phyloP scores from a whole-genome alignment of 2,888 invertebrate species.

The Fragum sueziense region DNA sequence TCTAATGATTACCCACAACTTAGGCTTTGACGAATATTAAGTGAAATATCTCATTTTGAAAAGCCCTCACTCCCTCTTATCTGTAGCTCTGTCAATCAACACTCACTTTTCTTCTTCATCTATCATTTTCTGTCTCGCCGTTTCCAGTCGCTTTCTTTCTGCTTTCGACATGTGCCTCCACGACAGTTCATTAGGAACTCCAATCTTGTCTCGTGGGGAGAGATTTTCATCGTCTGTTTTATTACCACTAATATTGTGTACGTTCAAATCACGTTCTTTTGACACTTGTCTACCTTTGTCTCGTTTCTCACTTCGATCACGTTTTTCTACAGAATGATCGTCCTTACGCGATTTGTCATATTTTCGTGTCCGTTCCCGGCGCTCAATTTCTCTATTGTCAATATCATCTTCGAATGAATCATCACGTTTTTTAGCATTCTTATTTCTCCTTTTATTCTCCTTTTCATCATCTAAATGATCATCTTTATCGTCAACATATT shows the following conservation, averaged over 20 bases:
- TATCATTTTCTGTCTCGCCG: constrained; percentile 58
- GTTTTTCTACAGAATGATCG: constrained; percentile 24
- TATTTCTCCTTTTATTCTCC: constrained; percentile 31
- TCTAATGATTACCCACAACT: no score
- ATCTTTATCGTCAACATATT: constrained; percentile 39
- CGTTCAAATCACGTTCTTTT: constrained; percentile 41
- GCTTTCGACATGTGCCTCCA: constrained; percentile 73
- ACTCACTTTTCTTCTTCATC: constrained; percentile 65
- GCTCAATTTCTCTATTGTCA: constrained; percentile 17
- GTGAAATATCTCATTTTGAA: no score
- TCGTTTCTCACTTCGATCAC: constrained; percentile 37
- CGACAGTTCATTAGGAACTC: constrained; percentile 65
- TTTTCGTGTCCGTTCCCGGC: constrained; percentile 20
- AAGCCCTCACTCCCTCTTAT: no score
- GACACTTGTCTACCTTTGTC: constrained; percentile 34
- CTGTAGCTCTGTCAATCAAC: no score
- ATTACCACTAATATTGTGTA: constrained; percentile 37
- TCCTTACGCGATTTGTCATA: constrained; percentile 21
- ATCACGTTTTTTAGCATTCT: constrained; percentile 24
- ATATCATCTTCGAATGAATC: constrained; percentile 25
- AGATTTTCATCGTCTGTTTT: constrained; percentile 38
- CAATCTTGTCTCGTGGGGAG: constrained; percentile 59
- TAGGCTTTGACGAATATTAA: no score
- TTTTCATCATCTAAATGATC: constrained; percentile 32
- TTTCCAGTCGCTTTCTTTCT: constrained; percentile 61